phyloP scores from a whole-genome alignment of 2,888 invertebrate species.

The Dioctria rufipes region DNA sequence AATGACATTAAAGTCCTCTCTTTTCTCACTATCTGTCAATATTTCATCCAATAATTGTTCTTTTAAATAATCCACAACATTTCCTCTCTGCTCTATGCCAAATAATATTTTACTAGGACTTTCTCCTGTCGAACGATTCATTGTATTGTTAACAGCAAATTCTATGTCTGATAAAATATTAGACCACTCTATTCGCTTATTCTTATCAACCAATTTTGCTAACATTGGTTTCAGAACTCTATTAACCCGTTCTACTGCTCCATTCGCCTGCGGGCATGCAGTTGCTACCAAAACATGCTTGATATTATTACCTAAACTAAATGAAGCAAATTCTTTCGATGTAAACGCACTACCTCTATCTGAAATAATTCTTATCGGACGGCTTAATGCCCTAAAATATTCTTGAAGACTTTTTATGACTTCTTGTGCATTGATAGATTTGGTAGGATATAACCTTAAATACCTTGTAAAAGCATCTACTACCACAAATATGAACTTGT shows the following conservation, averaged over 20 bases:
- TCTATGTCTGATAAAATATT: conserved; percentile 58
- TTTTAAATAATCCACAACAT: neutral
- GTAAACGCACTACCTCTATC: conserved; percentile 61
- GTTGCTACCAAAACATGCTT: conserved; percentile 58
- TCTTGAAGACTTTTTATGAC: conserved; percentile 62
- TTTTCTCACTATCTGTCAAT: neutral
- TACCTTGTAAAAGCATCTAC: conserved; percentile 57
- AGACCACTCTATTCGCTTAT: conserved; percentile 34
- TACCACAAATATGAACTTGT: conserved; percentile 49
- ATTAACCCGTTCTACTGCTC: conserved; percentile 61
- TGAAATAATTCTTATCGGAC: conserved; percentile 57
- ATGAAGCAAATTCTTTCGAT: conserved; percentile 57
- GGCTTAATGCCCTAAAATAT: conserved; percentile 60
- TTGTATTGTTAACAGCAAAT: conserved; percentile 62
- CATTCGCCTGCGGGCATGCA: conserved; percentile 60
- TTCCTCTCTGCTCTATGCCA: conserved; percentile 62
- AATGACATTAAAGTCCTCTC: neutral
- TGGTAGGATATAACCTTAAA: conserved; percentile 51
- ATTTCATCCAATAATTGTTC: neutral
- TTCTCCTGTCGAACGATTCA: conserved; percentile 61
- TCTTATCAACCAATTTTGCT: conserved; percentile 52
- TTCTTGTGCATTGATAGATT: conserved; percentile 58
- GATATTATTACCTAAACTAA: conserved; percentile 36
- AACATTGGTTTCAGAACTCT: conserved; percentile 59
- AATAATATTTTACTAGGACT: conserved; percentile 63